Evolutionary conservation across 2,888 invertebrate species (phyloP), one percentile per base, ranked within the genome.

Genomic region (Diadegma fenestrale): DNA sequence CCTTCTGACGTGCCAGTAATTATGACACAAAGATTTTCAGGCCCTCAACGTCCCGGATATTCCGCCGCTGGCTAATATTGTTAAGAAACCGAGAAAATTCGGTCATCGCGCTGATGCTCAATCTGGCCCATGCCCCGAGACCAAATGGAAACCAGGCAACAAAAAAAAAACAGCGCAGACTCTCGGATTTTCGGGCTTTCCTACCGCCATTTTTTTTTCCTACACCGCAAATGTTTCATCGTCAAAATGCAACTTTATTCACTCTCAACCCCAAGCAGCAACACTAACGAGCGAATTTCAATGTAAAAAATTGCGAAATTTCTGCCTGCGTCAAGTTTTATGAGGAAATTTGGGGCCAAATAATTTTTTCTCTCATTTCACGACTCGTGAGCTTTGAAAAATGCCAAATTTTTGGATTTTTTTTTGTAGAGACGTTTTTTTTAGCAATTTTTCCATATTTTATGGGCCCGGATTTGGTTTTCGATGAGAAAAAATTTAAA

Each of bases 61-160:
- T 17, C 45, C 22, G 22, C 45, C 22, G 22, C 10, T 54, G 19
- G 17, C 7, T 63, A 63, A 63, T 43, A 14, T 19, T 22, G 30
- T 22, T 51, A 75, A 73, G 22, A 51, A 45, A 58, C 73, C 66
- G 45, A 45, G 69, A 19, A 45, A 73, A 78, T 78, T 83, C 61
- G 83, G 61, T 79, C 83, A 79, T 73, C 68, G 79, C 73, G 54
- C 30, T 79, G 58, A 75, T 80, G 68, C 75, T 83, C 75, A 79
- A 83, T 79, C 43, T 64, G 69, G 63, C 54, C 45, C n/a, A n/a
- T n/a, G n/a, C n/a, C 69, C 63, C 58, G 79, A 83, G 69, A 19
- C 17, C 58, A 43, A 63, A 71, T 75, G 72, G 75, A 68, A 69
- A 3, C 14, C 6, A 26, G 7, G 30, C 2, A 48, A 22, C 12